Percentiles rank a stretch among this genome's conserved stretches.
These are phyloP conservation scores for Empidonax traillii DNA, from an alignment of 2,113 vertebrate genomes.

Conservation along the genomic window DNA sequence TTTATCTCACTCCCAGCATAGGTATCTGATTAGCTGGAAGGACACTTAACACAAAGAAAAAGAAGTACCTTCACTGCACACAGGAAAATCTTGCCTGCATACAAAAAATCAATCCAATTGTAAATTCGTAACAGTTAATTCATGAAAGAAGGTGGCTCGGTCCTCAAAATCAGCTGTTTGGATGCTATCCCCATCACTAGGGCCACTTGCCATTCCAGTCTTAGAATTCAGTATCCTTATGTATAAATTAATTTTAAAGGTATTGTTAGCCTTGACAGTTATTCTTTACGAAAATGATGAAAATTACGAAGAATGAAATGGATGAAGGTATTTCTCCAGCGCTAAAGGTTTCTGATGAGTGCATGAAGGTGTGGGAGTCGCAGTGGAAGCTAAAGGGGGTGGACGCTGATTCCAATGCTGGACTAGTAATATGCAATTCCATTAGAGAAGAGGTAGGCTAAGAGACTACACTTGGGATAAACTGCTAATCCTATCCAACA, in stretches of 20 bases:
- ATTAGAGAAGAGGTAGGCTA: background rate
- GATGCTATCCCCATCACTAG: background rate
- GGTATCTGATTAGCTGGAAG: slow-evolving; percentile 38
- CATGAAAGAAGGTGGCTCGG: background rate
- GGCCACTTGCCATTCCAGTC: background rate
- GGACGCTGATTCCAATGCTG: rapidly evolving
- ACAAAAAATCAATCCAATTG: background rate
- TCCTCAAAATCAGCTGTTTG: background rate
- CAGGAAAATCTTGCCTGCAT: background rate
- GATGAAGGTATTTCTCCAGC: background rate
- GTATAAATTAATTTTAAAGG: background rate
- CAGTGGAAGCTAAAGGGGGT: background rate
- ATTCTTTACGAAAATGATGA: background rate
- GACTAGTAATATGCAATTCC: background rate
- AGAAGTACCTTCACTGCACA: background rate
- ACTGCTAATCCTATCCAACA: background rate
- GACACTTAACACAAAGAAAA: background rate
- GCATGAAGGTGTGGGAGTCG: background rate
- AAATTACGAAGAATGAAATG: background rate
- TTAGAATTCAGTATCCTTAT: background rate
- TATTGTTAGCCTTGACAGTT: background rate
- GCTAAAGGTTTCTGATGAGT: background rate
- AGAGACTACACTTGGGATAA: background rate
- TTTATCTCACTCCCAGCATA: slow-evolving; percentile 43
- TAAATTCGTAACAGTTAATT: background rate